Conservation (phyloP, 2,797 vertebrate species). For the Crenichthys baileyi region DNA sequence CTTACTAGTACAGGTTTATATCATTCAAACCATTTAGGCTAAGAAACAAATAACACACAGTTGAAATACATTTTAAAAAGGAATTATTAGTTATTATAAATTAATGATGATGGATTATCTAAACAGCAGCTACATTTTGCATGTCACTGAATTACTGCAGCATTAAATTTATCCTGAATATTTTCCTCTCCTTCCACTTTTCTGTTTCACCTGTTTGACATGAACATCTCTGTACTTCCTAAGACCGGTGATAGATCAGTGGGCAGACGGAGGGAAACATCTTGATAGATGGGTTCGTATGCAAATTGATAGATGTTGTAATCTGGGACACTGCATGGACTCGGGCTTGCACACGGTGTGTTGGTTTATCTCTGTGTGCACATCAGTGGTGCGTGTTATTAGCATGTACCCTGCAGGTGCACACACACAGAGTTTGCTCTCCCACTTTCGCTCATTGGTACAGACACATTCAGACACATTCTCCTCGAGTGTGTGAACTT, state of each 20-base stretch:
- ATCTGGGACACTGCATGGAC: constrained; percentile 61
- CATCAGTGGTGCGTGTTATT: constrained; percentile 66
- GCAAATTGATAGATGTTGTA: constrained; percentile 23
- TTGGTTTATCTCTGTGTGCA: constrained; percentile 46
- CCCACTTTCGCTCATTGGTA: constrained; percentile 25
- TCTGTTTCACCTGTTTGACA: background rate
- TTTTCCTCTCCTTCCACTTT: background rate
- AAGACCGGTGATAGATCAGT: background rate
- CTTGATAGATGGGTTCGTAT: constrained; percentile 4
- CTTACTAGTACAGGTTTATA: background rate
- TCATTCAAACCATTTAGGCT: background rate
- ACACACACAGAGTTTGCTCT: constrained; percentile 20
- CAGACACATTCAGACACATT: constrained; percentile 50
- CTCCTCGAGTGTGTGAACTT: constrained; percentile 63
- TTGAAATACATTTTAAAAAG: background rate
- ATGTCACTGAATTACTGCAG: constrained; percentile 1
- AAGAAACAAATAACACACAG: background rate
- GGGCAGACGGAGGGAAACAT: background rate
- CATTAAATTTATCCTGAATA: constrained; percentile 19
- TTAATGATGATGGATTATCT: background rate
- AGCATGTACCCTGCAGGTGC: constrained; percentile 61
- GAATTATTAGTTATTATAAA: background rate
- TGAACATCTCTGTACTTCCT: background rate
- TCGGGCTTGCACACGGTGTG: constrained; percentile 41
- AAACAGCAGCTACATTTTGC: constrained; percentile 3